phyloP scores from a whole-genome alignment of 2,113 vertebrate species.

The Tinamus guttatus region DNA sequence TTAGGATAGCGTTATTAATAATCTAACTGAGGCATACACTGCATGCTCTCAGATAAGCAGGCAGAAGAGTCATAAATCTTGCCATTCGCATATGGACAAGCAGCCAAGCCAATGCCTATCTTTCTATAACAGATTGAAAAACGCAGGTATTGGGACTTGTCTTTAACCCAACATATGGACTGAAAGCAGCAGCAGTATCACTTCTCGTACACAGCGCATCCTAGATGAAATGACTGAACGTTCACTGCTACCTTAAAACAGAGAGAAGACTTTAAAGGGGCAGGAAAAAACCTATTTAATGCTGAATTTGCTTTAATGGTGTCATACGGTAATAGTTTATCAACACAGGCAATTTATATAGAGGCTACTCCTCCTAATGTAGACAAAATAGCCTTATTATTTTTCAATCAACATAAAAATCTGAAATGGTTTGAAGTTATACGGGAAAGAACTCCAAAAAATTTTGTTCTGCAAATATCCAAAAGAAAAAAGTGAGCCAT shows the following conservation, averaged over 20 bases:
- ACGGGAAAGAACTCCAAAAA: not conserved
- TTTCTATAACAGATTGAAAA: conserved; percentile 47
- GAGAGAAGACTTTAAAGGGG: conserved; percentile 12
- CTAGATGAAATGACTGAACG: not conserved
- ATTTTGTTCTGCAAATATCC: not conserved
- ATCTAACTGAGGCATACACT: conserved; percentile 19
- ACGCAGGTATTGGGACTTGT: not conserved
- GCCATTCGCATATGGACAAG: not conserved
- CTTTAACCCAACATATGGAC: not conserved
- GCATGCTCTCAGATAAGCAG: conserved; percentile 33
- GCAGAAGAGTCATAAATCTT: conserved; percentile 29
- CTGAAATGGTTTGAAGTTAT: not conserved
- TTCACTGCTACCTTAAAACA: not conserved
- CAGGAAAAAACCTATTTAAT: not conserved
- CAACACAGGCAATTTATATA: not conserved
- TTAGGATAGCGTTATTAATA: conserved; percentile 10
- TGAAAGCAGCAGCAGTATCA: not conserved
- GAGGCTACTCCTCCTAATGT: not conserved
- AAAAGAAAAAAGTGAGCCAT: not conserved
- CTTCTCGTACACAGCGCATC: not conserved
- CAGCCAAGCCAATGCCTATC: conserved; percentile 10
- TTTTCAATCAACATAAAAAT: not conserved
- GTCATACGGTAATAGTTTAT: not conserved
- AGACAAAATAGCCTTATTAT: not conserved
- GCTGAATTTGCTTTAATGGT: conserved; percentile 31